Evolutionary conservation across 2,888 invertebrate species (phyloP), one percentile per base, ranked within the genome.

Genomic region (Campoletis raptor): DNA sequence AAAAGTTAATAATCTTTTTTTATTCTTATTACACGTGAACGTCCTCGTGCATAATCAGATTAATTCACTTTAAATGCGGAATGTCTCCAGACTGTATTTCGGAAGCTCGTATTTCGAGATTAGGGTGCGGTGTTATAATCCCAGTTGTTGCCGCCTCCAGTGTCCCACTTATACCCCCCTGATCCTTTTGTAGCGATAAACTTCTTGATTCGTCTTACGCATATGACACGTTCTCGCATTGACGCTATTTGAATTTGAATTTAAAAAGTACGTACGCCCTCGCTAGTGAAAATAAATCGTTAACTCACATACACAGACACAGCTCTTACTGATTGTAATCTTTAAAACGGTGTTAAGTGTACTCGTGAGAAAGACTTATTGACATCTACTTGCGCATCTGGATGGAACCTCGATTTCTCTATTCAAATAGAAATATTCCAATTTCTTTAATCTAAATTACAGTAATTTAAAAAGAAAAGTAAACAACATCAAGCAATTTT

Each of bases 291-390:
- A 72, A 83, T 72, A 80, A 83, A 80, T 84, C 83, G 76, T 85
- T 85, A 83, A 82, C 88, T 10, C 10, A 15, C 6, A 30, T 18
- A 12, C 12, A 54, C 2, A 37, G 5, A 74, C 69, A 54, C 79
- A 37, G 42, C 61, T 67, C 18, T n/a, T 88, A 89, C 88, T 91
- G 91, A 91, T 91, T 91, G 89, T 91, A 91, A 91, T 91, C 91
- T 91, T 90, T 90, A 88, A 89, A 90, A 80, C 30, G 85, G 57
- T 45, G 89, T 90, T 90, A 90, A 81, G 69, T 69, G 69, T 21
- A 15, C 21, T 21, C 69, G 21, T 42, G 69, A 69, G 36, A 42
- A 69, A 21, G 42, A 21, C 6, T 42, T 21, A 48, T 45, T 70
- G 42, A 48, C 48, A n/a, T n/a, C 3, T 48, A 30, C 24, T 36